Base-by-base conservation (phyloP, 2,888 invertebrate species). In the Gastracanthus pulcherrimus region DNA sequence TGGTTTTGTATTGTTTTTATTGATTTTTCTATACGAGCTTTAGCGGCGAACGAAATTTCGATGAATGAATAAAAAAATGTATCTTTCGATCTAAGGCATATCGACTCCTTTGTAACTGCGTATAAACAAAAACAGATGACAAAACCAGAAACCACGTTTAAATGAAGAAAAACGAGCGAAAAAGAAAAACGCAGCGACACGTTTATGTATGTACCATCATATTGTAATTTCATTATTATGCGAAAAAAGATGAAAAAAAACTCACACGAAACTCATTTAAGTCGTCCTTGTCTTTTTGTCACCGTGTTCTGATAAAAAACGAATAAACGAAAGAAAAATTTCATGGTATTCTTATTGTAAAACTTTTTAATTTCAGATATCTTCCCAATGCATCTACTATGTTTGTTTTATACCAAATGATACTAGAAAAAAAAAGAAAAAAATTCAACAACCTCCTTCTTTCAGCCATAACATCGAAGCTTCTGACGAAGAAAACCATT, bases 281-380 rank as follows among this genome's bases (percentile, higher is more conserved):
- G 67, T 80, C 69, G 76, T 69, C 74, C 74, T 82, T 82, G 80
- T 80, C 80, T 76, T 80, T 80, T 82, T 82, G 79, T 82, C 77
- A 81, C 76, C 64, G 76, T 83, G 60, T 83, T 81, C 80, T 67
- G 82, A 75, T 76, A 71, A 83, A 83, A 80, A 78, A 78, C 66
- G 31, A 71, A 83, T 69, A 77, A 83, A 81, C 62, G 45, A 81
- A 78, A 71, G 58, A 70, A 82, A 79, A 79, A 72, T 76, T 76
- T 79, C 78, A 74, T 82, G 69, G 69, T 76, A 77, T 41, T 64
- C 48, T 58, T 51, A 64, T 62, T 48, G 36, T 51, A 29, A 62
- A 23, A 41, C 11, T 9, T 31, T 48, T 41, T 41, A 3, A 23
- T 60, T 48, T 19, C 1, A 16, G 9, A 11, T 29, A 6, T 16